phyloP scores from a whole-genome alignment of 2,888 invertebrate genomes.

The Torymus tubicola region DNA sequence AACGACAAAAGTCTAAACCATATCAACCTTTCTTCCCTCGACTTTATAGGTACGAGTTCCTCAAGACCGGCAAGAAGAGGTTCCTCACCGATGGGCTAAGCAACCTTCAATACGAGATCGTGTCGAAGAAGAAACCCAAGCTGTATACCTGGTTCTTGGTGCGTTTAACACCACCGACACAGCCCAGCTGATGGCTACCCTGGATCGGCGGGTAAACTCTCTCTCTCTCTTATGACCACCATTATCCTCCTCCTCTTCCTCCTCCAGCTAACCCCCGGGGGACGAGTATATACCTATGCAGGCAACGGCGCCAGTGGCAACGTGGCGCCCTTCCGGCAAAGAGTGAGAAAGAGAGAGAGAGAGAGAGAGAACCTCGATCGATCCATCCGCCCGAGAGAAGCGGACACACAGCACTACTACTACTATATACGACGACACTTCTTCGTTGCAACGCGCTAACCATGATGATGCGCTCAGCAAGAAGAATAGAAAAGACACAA shows the following conservation, averaged over 20 bases:
- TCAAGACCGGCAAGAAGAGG: conserved; percentile 89
- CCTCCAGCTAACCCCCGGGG: too few species aligned
- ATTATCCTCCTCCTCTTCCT: too few species aligned
- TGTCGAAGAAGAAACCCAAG: conserved; percentile 82
- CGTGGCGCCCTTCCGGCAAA: too few species aligned
- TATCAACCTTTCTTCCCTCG: too few species aligned
- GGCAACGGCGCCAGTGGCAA: too few species aligned
- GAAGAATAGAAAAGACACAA: too few species aligned
- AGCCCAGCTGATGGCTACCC: conserved; percentile 82
- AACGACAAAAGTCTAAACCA: too few species aligned
- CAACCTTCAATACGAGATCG: conserved; percentile 87
- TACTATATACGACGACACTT: background rate
- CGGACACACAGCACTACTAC: background rate
- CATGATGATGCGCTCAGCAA: too few species aligned
- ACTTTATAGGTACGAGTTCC: conserved; percentile 88
- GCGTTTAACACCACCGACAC: conserved; percentile 83
- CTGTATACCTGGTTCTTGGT: conserved; percentile 91
- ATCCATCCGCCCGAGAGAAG: conserved; percentile 20
- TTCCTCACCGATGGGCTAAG: conserved; percentile 92
- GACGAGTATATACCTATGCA: too few species aligned
- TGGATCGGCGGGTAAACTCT: conserved; percentile 67
- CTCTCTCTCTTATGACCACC: background rate
- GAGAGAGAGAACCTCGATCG: conserved; percentile 40
- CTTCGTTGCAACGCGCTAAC: too few species aligned
- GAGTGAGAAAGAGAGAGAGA: too few species aligned